Evolutionary conservation across 2,888 invertebrate genomes (phyloP), one percentile per base, ranked within the genome.

Genomic region (Thera britannica): DNA sequence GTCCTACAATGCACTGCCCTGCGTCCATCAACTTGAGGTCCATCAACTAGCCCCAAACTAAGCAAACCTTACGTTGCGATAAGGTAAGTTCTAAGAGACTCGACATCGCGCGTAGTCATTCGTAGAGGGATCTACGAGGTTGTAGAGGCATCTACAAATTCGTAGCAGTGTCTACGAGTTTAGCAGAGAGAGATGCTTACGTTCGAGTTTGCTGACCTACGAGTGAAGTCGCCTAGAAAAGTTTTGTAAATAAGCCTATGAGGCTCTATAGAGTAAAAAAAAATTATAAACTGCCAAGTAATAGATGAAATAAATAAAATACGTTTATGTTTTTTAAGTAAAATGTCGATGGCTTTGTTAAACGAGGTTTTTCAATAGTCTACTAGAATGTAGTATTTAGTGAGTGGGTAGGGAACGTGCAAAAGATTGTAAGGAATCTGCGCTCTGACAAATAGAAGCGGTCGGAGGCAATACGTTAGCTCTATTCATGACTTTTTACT

Each of bases 361-460:
- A 41, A 51, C 12, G 49, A 58, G 23, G 11, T 44, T 44, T 54
- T 62, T 62, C 62, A 55, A 48, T 35, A 2, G 35, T 55, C 46
- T 55, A 7, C 52, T 23, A 23, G 55, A 36, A 46, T 59, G 59
- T 44, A 9, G 7, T 46, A 46, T 46, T 8, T 46, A 46, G 44
- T 46, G 7, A 48, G 70, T 68, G 70, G 68, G 69, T 72, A 48
- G 70, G 68, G 69, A 71, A 48, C 46, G 44, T 62, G 68, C 68
- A 72, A 71, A 74, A 66, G 70, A 68, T 62, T 69, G 58, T 54
- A 68, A 56, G 66, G 71, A 69, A 72, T 75, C 72, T 72, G 67
- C 65, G 71, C 63, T 71, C 76, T 80, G 80, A 80, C 77, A 80
- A 80, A 80, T 80, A 74, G 78, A 75, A 75, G 72, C 68, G 73